Evolutionary conservation across 2,113 vertebrate species (phyloP), one percentile per base, ranked within the genome.

Genomic region (Mobula birostris): DNA sequence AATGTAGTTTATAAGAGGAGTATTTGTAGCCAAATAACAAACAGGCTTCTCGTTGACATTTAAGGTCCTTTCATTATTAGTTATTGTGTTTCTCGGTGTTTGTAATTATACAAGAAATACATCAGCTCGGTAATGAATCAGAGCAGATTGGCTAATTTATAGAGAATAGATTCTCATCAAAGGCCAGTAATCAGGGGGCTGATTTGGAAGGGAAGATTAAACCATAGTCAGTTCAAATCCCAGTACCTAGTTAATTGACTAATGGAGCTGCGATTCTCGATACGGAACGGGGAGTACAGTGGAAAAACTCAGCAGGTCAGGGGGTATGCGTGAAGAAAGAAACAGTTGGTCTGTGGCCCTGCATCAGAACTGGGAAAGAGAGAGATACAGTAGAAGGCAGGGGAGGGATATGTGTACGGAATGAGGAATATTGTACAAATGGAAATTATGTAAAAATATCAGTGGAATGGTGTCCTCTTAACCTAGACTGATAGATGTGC

Each of bases 1-100:
- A 93, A 40, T 72, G 8, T 74, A 56, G 21, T 93, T 93, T 93
- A 74, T 93, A 93, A 2, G 70, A 70, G 27, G 68, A 56, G 68
- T 93, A 74, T 93, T 93, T 74, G 72, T 93, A 70, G 91, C 21
- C 91, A 93, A 40, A 27, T 93, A 66, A 93, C 85, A 90, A 90
- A 66, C 85, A 66, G 85, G 61, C 14, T 90, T 90, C 85, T 90
- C 61, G 66, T 90, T 90, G 85, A 90, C 85, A 68, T 90, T 90
- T 90, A 90, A 68, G 85, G 15, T 29, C 61, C 29, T 66, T 61
- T 90, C 63, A 66, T 90, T 90, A 90, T 90, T 74, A 93, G 91
- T 74, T 93, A 93, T 93, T 93, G 32, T 93, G 29, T 74, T 74
- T 72, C 91, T 72, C 48, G 19, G 90, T 93, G 90, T 74, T 93